Conservation (phyloP, 2,888 invertebrate genomes). For the Scaptomyza cyrtandrae region DNA sequence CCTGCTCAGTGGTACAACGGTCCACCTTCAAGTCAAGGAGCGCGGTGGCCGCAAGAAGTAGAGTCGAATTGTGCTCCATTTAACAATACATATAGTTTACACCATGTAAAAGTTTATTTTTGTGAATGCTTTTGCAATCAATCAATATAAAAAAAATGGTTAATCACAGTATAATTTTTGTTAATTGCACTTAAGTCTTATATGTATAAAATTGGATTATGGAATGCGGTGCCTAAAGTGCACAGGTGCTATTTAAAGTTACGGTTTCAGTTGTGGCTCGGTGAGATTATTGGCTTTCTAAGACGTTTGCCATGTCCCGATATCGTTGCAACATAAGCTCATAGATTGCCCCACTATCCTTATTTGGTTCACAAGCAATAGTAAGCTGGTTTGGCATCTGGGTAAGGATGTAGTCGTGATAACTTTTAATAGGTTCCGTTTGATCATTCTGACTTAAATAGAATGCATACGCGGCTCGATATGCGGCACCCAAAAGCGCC, state of each 20-base stretch:
- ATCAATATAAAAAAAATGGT: slow-evolving; percentile 62
- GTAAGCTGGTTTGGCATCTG: slow-evolving; percentile 84
- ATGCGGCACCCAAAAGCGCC: slow-evolving; percentile 93
- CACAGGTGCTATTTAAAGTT: slow-evolving; percentile 5
- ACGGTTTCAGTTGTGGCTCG: background rate
- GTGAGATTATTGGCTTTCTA: slow-evolving; percentile 48
- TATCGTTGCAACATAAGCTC: slow-evolving; percentile 90
- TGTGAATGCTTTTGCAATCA: slow-evolving; percentile 60
- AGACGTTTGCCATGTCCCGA: slow-evolving; percentile 85
- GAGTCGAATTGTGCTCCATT: slow-evolving; percentile 44
- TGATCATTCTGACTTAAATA: slow-evolving; percentile 69
- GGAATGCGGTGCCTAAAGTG: slow-evolving; percentile 36
- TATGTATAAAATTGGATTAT: slow-evolving; percentile 40
- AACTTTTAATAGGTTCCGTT: slow-evolving; percentile 60
- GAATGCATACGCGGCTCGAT: slow-evolving; percentile 88
- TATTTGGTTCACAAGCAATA: slow-evolving; percentile 89
- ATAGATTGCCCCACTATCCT: slow-evolving; percentile 90
- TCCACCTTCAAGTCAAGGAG: slow-evolving; percentile 97
- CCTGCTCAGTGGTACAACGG: slow-evolving; percentile 91
- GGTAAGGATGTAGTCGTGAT: slow-evolving; percentile 80
- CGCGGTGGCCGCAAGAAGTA: slow-evolving; percentile 99
- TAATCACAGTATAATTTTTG: slow-evolving; percentile 67
- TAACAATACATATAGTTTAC: slow-evolving; percentile 13
- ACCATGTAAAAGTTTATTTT: slow-evolving; percentile 55
- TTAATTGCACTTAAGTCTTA: slow-evolving; percentile 75